Percentiles rank a stretch among this genome's conserved stretches.
These are phyloP conservation scores for Nannobrachium achirus DNA, from an alignment of 2,113 vertebrate genomes.

Conservation along the genomic window DNA sequence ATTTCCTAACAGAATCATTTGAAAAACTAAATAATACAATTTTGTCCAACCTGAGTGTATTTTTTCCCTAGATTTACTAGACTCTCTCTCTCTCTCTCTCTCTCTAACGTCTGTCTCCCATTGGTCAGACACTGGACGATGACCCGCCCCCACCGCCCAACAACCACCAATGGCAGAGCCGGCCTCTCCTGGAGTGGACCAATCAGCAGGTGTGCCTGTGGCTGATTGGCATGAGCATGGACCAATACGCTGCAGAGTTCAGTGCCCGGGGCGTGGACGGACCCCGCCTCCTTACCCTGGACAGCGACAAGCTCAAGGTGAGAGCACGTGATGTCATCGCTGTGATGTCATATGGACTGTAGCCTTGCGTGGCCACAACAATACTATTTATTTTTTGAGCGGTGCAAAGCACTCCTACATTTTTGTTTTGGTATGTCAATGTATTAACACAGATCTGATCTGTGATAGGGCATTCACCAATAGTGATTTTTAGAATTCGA, in stretches of 20 bases:
- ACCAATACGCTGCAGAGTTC: constrained; percentile 83
- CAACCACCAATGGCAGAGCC: constrained; percentile 85
- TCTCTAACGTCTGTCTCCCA: constrained; percentile 18
- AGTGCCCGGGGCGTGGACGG: constrained; percentile 82
- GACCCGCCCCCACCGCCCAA: constrained; percentile 77
- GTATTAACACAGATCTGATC: too few relatives aligned
- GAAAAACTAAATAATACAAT: too few relatives aligned
- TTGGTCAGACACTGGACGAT: constrained; percentile 83
- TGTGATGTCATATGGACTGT: too few relatives aligned
- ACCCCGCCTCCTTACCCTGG: constrained; percentile 82
- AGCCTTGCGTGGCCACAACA: too few relatives aligned
- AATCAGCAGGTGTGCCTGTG: constrained; percentile 87
- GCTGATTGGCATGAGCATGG: constrained; percentile 86
- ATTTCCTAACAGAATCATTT: too few relatives aligned
- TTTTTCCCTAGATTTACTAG: too few relatives aligned
- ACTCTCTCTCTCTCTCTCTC: not conserved
- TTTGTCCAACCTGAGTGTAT: too few relatives aligned
- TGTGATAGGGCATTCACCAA: too few relatives aligned
- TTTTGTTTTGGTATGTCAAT: too few relatives aligned
- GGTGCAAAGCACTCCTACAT: too few relatives aligned
- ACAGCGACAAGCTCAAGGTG: constrained; percentile 89
- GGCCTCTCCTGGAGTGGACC: constrained; percentile 84
- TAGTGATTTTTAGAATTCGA: too few relatives aligned
- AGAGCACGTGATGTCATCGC: constrained; percentile 3
- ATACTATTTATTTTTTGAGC: too few relatives aligned